Conservation (phyloP, 2,797 vertebrate genomes). For the Amniataba percoides region DNA sequence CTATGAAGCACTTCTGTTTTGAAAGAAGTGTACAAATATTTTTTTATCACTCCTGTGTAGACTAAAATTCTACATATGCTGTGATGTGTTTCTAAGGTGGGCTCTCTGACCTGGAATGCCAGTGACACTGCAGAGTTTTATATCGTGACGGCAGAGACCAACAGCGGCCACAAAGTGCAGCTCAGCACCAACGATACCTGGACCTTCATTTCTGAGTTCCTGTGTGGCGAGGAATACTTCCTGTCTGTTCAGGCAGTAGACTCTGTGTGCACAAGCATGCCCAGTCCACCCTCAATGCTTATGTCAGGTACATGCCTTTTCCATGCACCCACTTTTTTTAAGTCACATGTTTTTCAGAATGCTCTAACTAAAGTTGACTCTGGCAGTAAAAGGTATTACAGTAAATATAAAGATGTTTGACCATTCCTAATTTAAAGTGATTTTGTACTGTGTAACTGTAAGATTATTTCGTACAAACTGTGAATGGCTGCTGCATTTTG, state of each 20-base stretch:
- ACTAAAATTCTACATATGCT: not conserved
- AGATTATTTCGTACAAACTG: not conserved
- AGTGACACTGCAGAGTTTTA: slow-evolving; percentile 77
- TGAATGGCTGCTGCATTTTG: not conserved
- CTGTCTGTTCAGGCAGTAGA: slow-evolving; percentile 79
- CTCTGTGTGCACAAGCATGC: slow-evolving; percentile 75
- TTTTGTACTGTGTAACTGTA: not conserved
- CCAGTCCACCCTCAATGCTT: slow-evolving; percentile 66
- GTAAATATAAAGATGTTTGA: not conserved
- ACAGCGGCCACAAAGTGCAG: slow-evolving; percentile 68
- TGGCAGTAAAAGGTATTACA: not conserved
- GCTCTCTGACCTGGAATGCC: slow-evolving; percentile 76
- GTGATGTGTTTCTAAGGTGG: slow-evolving; percentile 62
- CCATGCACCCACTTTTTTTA: accelerated
- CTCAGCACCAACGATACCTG: slow-evolving; percentile 75
- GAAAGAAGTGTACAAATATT: not conserved
- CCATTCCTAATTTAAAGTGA: not conserved
- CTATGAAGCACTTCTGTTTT: not conserved
- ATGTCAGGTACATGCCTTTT: slow-evolving; percentile 76
- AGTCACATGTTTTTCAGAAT: not conserved
- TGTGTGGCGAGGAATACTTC: slow-evolving; percentile 83
- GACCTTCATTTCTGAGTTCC: slow-evolving; percentile 80
- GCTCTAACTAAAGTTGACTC: not conserved
- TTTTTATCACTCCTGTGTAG: not conserved
- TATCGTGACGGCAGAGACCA: slow-evolving; percentile 74